Evolutionary conservation across 2,113 vertebrate species (phyloP), one percentile per base, ranked within the genome.

Genomic region (Nothobranchius kuhntae): DNA sequence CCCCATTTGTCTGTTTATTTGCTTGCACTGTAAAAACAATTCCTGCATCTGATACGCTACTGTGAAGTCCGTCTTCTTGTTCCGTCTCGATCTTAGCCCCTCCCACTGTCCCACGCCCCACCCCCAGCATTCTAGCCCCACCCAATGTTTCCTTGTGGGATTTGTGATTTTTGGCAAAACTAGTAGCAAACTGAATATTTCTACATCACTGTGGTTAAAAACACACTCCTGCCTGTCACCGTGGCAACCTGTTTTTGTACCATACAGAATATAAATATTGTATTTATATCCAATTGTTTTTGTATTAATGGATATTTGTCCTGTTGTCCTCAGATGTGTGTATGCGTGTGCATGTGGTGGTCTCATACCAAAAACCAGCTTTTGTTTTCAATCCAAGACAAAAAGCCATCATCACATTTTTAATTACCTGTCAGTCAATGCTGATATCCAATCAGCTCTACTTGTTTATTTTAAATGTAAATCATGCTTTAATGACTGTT

Each of bases 271-370:
- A 85, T 83, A 81, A 75, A 88, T 79, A 79, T 0, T 78, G 73
- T 81, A 80, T 88, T 88, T 88, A 69, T 84, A 86, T 61, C 53
- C 40, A 46, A 66, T 48, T 54, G 70, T 75, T 85, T 84, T 87
- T 82, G 83, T 85, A 87, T 59, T 57, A 52, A 70, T 86, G 64
- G 53, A 61, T 80, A 71, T 86, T 1, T 46, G 47, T 79, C 52
- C 56, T 68, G 58, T 80, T 1, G 61, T 81, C 71, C 70, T 68
- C 62, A 66, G 66, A 67, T 26, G n/a, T 65, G 77, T 45, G 44
- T 45, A 10, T 45, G 44, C 71, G 63, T 68, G 65, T 61, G 46
- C 59, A 38, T 80, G 53, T 48, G 53, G 46, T 75, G 68, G 26
- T 72, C 58, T 44, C 73, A 81, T 77, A 65, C 70, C 21, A 50